Evolutionary conservation across 1,140 invertebrate genomes (phyloP), one percentile per base, ranked within the genome.

Genomic region (Brachionus paranguensis): DNA sequence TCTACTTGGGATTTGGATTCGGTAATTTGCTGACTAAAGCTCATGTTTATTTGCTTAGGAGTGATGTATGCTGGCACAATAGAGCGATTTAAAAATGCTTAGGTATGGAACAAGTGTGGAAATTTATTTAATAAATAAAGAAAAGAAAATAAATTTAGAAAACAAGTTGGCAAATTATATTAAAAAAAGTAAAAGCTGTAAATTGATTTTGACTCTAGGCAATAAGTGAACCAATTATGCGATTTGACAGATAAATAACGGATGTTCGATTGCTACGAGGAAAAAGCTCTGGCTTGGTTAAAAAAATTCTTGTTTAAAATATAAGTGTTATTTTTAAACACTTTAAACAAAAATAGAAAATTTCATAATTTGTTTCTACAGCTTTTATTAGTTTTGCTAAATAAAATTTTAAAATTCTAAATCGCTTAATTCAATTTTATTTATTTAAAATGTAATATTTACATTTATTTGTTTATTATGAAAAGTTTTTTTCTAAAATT

Each of bases 351-450:
- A 20, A 60, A 60, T 20, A 68, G n/a, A 33, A 68, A 68, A 68
- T 68, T 68, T 68, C 65, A 29, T 68, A 68, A 68, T 68, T 68
- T 68, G 65, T 68, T 68, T 68, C 33, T 41, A 68, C 33, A 68
- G 33, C 33, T 68, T 33, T 68, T 68, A 68, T 33, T 68, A 33
- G 27, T 41, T 68, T 68, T 68, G 27, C 33, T 33, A 33, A 41
- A 68, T 33, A 33, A 68, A 68, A 33, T 33, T 33, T 37, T 29
- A 33, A 33, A 33, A 33, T 29, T 68, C 65, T 29, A 68, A 68
- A 68, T 68, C 65, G 27, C 65, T 68, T 68, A 68, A 68, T 68
- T 68, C 65, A 37, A 68, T 33, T 64, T 68, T 68, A 68, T 33
- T 68, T 68, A 33, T 68, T 68, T 33, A 11, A 68, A 68, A 68